A percentile compares a stretch with the other conserved stretches of the same genome.
Conservation (phyloP, 1,140 invertebrate genomes). For the Bombus impatiens region DNA sequence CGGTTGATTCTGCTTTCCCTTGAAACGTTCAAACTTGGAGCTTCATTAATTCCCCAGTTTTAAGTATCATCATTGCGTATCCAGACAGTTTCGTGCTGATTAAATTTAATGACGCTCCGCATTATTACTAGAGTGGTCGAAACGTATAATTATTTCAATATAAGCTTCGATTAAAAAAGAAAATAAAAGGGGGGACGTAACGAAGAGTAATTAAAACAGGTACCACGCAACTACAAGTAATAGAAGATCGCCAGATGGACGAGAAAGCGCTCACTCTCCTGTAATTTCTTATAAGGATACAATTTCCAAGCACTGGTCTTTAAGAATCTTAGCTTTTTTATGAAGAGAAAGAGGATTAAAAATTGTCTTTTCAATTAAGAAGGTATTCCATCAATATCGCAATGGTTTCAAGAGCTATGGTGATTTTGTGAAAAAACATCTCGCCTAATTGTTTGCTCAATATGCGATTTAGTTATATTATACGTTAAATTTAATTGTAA, state of each 20-base stretch:
- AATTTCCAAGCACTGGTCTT: neutral
- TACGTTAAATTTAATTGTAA: neutral
- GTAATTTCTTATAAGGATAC: neutral
- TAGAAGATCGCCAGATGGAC: neutral
- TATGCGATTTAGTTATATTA: neutral
- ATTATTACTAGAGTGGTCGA: neutral
- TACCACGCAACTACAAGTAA: neutral
- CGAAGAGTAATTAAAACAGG: conserved; percentile 2
- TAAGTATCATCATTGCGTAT: conserved; percentile 7
- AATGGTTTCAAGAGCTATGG: neutral
- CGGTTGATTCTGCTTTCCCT: neutral
- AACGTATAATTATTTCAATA: neutral
- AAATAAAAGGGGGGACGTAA: neutral
- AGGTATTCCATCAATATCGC: neutral
- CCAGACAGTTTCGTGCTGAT: conserved; percentile 8
- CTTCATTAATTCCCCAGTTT: conserved; percentile 17
- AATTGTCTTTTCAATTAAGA: neutral
- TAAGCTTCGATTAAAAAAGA: neutral
- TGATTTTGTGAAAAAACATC: neutral
- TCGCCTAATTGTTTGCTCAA: neutral
- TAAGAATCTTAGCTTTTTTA: neutral
- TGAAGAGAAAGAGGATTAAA: neutral
- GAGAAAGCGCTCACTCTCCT: neutral
- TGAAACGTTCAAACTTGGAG: neutral
- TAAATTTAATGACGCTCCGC: conserved; percentile 1